Base-by-base conservation (phyloP, 2,888 invertebrate genomes). In the Amphipyra tragopoginis region DNA sequence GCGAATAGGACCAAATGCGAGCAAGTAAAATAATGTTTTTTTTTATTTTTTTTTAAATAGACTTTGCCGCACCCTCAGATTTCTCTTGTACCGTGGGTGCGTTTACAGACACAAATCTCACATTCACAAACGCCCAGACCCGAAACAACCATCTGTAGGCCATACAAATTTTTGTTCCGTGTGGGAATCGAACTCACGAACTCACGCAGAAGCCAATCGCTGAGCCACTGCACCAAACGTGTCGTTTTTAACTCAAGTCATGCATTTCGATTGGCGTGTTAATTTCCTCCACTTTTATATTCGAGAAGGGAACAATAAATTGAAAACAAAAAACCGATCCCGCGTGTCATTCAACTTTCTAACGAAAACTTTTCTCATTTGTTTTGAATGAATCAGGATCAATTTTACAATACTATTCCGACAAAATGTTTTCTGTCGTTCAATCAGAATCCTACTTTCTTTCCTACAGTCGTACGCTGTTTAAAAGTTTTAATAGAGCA, bases 311-410 rank as follows among this genome's bases (percentile, higher is more conserved):
- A 54, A 58, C 6, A 49, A 56, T n/a, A 5, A 54, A 55, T 57
- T 34, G n/a, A 45, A 51, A 53, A 39, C 13, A 36, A 40, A 4
- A 34, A 65, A 50, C 2, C 0, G 42, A 52, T 47, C 45, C 21
- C 52, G 42, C 40, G 36, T 21, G 50, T 36, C 56, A 50, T 55
- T 33, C 15, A 26, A 42, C 58, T 49, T 39, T 58, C 42, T 58
- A 52, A 26, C 33, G 38, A 59, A 74, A 83, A 83, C 69, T 83
- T 85, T 80, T 59, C 64, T 66, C 75, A 82, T 81, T 85, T 74
- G 64, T 72, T 63, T 66, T 58, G 67, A 72, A 70, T 72, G 65
- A 78, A 73, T 73, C 57, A 56, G 67, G 50, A 79, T 77, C 68
- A 73, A 73, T 81, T 82, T 81, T 56, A 69, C 67, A 70, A 80